phyloP scores from a whole-genome alignment of 1,140 invertebrate genomes.

The Galleria mellonella region DNA sequence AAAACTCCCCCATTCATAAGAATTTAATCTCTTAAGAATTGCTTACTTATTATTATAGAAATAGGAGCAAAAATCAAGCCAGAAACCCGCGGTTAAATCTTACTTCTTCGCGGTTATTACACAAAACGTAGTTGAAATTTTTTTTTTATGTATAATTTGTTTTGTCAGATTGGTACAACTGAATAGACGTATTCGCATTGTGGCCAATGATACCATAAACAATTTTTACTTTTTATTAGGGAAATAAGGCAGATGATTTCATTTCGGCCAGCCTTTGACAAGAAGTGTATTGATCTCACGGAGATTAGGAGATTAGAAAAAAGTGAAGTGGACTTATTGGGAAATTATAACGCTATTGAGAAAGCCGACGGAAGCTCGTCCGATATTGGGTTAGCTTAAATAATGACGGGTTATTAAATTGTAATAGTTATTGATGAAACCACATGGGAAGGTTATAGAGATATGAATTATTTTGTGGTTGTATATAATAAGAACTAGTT shows the following conservation, averaged over 20 bases:
- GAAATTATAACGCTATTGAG: conserved; percentile 51
- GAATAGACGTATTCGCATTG: conserved; percentile 29
- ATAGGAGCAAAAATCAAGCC: conserved; percentile 31
- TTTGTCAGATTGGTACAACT: conserved; percentile 51
- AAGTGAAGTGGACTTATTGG: conserved; percentile 63
- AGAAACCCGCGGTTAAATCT: conserved; percentile 14
- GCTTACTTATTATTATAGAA: conserved; percentile 25
- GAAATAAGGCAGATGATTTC: conserved; percentile 42
- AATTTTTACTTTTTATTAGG: conserved; percentile 37
- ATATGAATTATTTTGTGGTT: no score
- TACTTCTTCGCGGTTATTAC: conserved; percentile 57
- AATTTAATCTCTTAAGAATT: conserved; percentile 52
- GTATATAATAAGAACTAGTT: no score
- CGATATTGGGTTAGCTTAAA: conserved; percentile 26
- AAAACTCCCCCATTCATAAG: conserved; percentile 51
- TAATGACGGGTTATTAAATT: conserved; percentile 22
- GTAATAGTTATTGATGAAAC: not conserved
- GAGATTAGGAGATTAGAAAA: conserved; percentile 54
- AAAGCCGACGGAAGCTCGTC: conserved; percentile 21
- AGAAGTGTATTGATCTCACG: conserved; percentile 65
- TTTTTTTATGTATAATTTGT: conserved; percentile 41
- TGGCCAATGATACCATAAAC: conserved; percentile 61
- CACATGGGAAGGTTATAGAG: no score
- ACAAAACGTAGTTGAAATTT: conserved; percentile 22
- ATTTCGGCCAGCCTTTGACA: conserved; percentile 48